Evolutionary conservation across 2,797 vertebrate genomes (phyloP).

Genomic region (Decapterus maruadsi): DNA sequence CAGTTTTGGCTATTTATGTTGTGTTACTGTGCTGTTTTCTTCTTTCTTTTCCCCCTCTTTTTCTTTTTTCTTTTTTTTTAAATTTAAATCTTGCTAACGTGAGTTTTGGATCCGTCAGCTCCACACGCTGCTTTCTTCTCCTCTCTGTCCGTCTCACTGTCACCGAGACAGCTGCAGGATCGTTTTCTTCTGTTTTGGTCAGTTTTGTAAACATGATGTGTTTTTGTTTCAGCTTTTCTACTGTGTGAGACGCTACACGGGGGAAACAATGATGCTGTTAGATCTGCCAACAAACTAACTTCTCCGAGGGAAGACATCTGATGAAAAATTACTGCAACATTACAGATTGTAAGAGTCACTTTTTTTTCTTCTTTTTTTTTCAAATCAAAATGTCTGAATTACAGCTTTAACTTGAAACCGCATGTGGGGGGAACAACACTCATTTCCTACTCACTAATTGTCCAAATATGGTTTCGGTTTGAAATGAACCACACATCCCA

Average conservation of each 20-base stretch:
- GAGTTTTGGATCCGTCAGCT: constrained; percentile 52
- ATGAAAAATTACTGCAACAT: constrained; percentile 80
- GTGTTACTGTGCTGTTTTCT: constrained; percentile 7
- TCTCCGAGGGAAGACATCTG: constrained; percentile 65
- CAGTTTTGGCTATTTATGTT: neutral
- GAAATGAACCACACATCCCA: neutral
- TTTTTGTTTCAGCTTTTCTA: constrained; percentile 20
- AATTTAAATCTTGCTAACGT: constrained; percentile 38
- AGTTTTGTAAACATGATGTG: no score
- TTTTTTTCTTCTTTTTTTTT: neutral
- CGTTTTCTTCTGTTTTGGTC: neutral
- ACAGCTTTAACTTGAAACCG: rapidly evolving
- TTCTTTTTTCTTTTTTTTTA: neutral
- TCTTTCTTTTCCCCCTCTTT: neutral
- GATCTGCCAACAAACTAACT: constrained; percentile 64
- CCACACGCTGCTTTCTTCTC: constrained; percentile 7
- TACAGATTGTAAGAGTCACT: constrained; percentile 69
- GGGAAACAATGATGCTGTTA: constrained; percentile 65
- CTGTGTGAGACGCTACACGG: constrained; percentile 19
- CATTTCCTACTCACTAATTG: neutral
- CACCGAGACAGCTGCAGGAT: neutral
- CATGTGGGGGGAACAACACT: neutral
- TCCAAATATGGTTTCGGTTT: neutral
- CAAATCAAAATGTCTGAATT: no score
- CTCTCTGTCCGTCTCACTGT: neutral